Conservation (phyloP, 2,797 vertebrate species). For the Clamator glandarius region DNA sequence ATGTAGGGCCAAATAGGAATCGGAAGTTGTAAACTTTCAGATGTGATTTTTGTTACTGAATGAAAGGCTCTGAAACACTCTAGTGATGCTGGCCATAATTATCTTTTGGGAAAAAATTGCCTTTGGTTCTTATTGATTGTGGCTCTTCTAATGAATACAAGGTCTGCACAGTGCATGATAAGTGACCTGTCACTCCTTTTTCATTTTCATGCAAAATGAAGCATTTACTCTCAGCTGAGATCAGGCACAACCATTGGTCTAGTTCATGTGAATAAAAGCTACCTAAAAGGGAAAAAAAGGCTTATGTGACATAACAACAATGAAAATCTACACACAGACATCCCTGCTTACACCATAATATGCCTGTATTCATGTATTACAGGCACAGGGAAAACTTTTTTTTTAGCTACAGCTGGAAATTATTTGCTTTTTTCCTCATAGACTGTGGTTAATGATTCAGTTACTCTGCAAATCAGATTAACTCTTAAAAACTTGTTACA, state of each 20-base stretch:
- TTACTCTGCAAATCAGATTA: background rate
- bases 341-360: background rate
- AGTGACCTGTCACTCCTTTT: conserved; percentile 14
- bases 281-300: background rate
- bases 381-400: background rate
- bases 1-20: background rate
- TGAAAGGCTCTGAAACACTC: background rate
- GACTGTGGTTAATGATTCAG: background rate
- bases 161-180: background rate
- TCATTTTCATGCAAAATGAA: background rate
- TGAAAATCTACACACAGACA: background rate
- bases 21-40: background rate
- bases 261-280: background rate
- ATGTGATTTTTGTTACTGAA: background rate
- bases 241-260: background rate
- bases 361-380: background rate
- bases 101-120: conserved; percentile 1
- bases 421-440: background rate
- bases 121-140: conserved; percentile 33
- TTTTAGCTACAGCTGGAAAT: background rate
- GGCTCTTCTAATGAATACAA: background rate
- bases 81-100: background rate
- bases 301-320: background rate
- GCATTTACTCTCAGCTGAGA: background rate
- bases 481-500: background rate